Percentiles rank a stretch among this genome's conserved stretches.
These are phyloP conservation scores for Catostylus mosaicus DNA, from an alignment of 30 jellyfish, hydroid and myxozoan species.

Conservation along the genomic window DNA sequence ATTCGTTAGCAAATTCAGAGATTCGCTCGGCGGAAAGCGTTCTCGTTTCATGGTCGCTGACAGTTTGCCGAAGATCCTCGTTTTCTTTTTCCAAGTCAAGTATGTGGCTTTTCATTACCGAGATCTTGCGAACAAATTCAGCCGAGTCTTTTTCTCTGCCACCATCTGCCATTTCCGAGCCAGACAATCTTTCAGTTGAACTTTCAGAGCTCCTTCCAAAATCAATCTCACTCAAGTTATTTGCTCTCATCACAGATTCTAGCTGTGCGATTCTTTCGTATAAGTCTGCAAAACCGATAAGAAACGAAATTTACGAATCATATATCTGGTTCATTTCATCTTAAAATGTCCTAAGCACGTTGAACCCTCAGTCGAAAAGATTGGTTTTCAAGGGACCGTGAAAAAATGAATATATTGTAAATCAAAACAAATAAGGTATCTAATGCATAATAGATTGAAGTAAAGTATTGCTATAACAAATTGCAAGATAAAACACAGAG, in stretches of 20 bases:
- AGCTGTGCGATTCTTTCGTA: constrained; percentile 2
- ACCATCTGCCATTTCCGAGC: constrained; percentile 4
- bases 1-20: constrained; percentile 5
- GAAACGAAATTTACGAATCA: background rate
- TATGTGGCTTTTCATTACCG: constrained; percentile 34
- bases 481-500: no score
- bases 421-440: no score
- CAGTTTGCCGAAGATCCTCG: constrained; percentile 11
- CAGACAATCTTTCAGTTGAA: constrained; percentile 2
- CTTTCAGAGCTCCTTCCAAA: background rate
- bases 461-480: background rate
- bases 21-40: constrained; percentile 14
- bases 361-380: background rate
- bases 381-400: no score
- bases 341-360: background rate
- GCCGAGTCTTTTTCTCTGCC: constrained; percentile 11
- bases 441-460: background rate
- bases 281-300: background rate
- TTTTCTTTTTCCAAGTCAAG: constrained; percentile 51
- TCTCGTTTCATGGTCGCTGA: constrained; percentile 18
- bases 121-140: constrained; percentile 27
- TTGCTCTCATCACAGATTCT: constrained; percentile 2
- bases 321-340: background rate
- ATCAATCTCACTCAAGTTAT: background rate
- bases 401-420: no score